A percentile compares a stretch with the other conserved stretches of the same genome.
Evolutionary conservation across 2,113 vertebrate species (phyloP).

Genomic region (Lipotes vexillifer): DNA sequence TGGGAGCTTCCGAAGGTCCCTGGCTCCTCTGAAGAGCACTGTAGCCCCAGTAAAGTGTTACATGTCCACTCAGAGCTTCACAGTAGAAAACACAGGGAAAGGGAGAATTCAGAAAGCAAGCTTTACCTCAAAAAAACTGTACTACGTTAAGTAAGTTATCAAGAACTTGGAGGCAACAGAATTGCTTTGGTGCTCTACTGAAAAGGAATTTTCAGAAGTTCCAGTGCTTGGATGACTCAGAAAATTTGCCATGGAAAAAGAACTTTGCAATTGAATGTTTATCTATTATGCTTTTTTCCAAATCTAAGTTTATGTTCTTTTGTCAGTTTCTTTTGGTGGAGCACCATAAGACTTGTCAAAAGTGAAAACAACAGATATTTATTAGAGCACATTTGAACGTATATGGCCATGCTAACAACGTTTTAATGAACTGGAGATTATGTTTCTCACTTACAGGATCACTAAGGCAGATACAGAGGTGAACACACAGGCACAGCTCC

Average conservation of each 20-base stretch:
- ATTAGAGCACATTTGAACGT: neutral
- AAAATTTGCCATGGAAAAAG: neutral
- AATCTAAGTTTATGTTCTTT: neutral
- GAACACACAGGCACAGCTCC: neutral
- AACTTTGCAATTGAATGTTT: neutral
- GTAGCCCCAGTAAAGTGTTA: neutral
- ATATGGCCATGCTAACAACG: neutral
- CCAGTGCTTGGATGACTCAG: neutral
- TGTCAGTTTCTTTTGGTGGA: neutral
- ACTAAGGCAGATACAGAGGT: neutral
- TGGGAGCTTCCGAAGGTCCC: constrained; percentile 33
- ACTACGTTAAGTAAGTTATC: constrained; percentile 34
- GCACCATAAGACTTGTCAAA: neutral
- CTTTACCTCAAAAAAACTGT: constrained; percentile 21
- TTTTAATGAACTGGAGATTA: neutral
- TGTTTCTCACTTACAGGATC: neutral
- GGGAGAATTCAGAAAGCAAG: neutral
- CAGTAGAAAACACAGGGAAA: neutral
- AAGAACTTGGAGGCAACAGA: neutral
- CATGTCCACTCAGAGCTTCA: constrained; percentile 30
- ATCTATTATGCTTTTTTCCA: neutral
- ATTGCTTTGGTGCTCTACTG: neutral
- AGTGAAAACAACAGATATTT: neutral
- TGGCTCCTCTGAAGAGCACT: constrained; percentile 31
- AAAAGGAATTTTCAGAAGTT: constrained; percentile 34